Evolutionary conservation across 2,888 invertebrate species (phyloP), one percentile per base, ranked within the genome.

Genomic region (Drosophila parthenogenetica): DNA sequence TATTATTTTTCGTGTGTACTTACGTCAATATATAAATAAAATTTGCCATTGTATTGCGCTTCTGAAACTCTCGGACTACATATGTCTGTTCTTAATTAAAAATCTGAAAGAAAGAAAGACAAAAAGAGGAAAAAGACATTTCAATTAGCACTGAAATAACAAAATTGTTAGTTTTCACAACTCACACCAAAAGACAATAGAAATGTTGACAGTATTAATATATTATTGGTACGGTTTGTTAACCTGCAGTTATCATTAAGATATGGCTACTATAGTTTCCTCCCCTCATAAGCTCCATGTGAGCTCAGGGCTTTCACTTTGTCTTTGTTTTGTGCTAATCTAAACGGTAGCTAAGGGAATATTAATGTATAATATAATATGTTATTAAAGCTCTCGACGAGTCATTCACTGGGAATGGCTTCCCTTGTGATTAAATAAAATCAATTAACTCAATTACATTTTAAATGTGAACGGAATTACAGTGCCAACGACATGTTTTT

Each of bases 31-130:
- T 49, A 59, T 59, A 59, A 48, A 75, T 65, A 58, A 37, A 62
- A 53, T 76, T 76, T 57, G 75, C 75, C 75, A 76, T 76, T 78
- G 40, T 60, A 49, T 74, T 69, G 79, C 75, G 55, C 25, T 62
- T 46, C 51, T 19, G 2, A 14, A 55, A 22, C 51, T 43, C 22
- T 42, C 43, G 37, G 59, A 62, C 75, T 78, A 74, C 79, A 76
- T 76, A 74, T 39, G 75, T 14, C 51, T 53, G n/a, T 43, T 10
- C 0, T 43, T 53, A 48, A 67, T 51, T 65, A 43, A 54, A 46
- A 54, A 62, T 55, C 79, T 76, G 61, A 48, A 75, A 68, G 32
- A 54, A 53, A 39, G 2, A 57, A 58, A 29, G 19, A 62, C 13
- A 50, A 35, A 14, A 29, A 29, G 29, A 8, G 29, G 46, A 46